A percentile compares a stretch with the other conserved stretches of the same genome.
These are phyloP conservation scores for Drosophila suzukii DNA, from an alignment of 1,140 invertebrate genomes.

Conservation along the genomic window DNA sequence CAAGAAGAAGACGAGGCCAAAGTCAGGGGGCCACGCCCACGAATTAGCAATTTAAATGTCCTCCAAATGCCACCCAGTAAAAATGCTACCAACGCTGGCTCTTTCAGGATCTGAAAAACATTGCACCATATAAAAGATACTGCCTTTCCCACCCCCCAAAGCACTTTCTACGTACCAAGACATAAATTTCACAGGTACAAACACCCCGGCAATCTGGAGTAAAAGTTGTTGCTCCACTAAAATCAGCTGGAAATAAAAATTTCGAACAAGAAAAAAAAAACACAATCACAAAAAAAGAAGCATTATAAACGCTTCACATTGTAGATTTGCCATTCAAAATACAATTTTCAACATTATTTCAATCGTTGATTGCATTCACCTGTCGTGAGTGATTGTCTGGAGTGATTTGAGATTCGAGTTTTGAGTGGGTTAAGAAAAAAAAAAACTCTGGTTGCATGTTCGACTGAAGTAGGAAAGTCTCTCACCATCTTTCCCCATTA, in stretches of 20 bases:
- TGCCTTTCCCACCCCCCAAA: slow-evolving; percentile 12
- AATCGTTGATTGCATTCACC: slow-evolving; percentile 60
- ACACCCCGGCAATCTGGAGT: slow-evolving; percentile 40
- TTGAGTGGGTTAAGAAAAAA: slow-evolving; percentile 29
- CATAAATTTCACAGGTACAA: slow-evolving; percentile 18
- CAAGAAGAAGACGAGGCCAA: slow-evolving; percentile 9
- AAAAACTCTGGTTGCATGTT: slow-evolving; percentile 44
- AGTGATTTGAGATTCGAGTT: slow-evolving; percentile 28
- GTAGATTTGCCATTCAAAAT: slow-evolving; percentile 54
- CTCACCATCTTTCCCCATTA: slow-evolving; percentile 29
- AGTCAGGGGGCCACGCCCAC: slow-evolving; percentile 41
- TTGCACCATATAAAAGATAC: slow-evolving; percentile 3
- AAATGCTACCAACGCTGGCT: slow-evolving; percentile 9
- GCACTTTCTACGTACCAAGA: slow-evolving; percentile 47
- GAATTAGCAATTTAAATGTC: slow-evolving; percentile 61
- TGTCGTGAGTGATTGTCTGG: slow-evolving; percentile 51
- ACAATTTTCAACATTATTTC: slow-evolving; percentile 51
- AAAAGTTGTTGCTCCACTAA: slow-evolving; percentile 56
- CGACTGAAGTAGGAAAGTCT: slow-evolving; percentile 29
- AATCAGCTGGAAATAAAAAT: slow-evolving; percentile 22
- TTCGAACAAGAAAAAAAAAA: slow-evolving; percentile 8
- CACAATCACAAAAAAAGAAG: slow-evolving; percentile 3
- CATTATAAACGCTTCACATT: slow-evolving; percentile 10
- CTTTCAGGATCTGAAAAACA: slow-evolving; percentile 15
- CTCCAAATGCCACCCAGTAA: slow-evolving; percentile 19